Evolutionary conservation across 1,140 invertebrate genomes (phyloP), one percentile per base, ranked within the genome.

Genomic region (Phortica variegata): DNA sequence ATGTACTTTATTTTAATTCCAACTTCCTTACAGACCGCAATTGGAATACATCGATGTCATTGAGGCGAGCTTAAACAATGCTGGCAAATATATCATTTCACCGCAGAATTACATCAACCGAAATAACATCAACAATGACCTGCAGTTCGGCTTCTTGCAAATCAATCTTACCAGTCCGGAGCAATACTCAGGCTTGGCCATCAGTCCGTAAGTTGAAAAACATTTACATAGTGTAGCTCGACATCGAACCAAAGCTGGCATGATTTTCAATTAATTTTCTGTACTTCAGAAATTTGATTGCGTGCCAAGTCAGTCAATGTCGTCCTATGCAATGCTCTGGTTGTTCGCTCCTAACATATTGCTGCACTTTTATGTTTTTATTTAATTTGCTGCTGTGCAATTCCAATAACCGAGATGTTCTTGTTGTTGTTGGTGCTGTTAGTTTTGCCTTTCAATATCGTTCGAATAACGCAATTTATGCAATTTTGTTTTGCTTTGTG

Each of bases 141-240:
- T 93, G 76, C 83, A 87, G 58, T 93, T 95, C 70, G 93, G 93
- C 13, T 93, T 96, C 59, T 80, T 96, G 13, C 89, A 91, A 70
- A 91, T 96, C 34, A 95, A 94, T 77, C 78, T 95, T 13, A 93
- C 91, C 0, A 85, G 88, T 23, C 87, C 89, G 0, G 81, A 84
- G n/a, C 79, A 84, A 15, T 85, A 85, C 56, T 81, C 82, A 15
- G 84, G 84, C 19, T 74, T 90, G 17, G 73, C 82, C 29, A 82
- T 90, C 54, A 87, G 88, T 44, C 92, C 93, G 88, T 92, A 79
- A 85, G 87, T 89, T 53, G 13, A 13, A 26, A 7, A 20, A 19
- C 26, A n/a, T 5, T 21, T 26, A 29, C 15, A 16, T 17, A 20
- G 15, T 42, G 23, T 42, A 26, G 26, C 16, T 3, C n/a, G 17